Conservation (phyloP, 35 echinoderm and acorn worm species). For the Heliocidaris erythrogramma region DNA sequence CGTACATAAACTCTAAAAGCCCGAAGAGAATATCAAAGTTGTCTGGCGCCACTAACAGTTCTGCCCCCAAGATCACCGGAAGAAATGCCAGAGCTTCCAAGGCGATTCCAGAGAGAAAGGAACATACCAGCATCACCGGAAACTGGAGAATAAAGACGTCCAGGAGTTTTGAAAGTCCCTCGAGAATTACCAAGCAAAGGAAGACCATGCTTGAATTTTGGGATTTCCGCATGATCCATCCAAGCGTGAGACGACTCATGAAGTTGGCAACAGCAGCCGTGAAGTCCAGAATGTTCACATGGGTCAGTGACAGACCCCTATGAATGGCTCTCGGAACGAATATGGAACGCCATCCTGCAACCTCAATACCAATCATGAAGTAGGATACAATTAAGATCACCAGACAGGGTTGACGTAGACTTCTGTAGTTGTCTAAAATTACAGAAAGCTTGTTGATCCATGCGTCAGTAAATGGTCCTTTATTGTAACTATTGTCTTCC, state of each 20-base stretch:
- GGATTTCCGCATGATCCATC: neutral
- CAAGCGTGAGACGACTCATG: neutral
- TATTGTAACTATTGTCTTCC: neutral
- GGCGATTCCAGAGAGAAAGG: neutral
- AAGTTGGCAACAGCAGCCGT: neutral
- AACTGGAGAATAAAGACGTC: neutral
- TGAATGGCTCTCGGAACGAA: neutral
- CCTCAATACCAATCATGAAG: neutral
- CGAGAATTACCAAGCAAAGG: neutral
- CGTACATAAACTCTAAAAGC: neutral
- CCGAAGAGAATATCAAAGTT: neutral
- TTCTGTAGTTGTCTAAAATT: neutral
- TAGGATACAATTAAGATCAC: neutral
- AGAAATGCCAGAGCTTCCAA: neutral
- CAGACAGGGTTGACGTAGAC: neutral
- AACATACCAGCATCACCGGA: neutral
- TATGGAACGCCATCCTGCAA: neutral
- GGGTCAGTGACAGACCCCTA: neutral
- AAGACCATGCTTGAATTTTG: neutral
- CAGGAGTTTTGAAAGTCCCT: neutral
- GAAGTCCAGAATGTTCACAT: neutral
- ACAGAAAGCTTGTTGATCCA: neutral
- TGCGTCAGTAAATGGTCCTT: neutral
- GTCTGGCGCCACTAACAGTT: neutral
- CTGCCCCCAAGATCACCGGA: neutral